phyloP scores from a whole-genome alignment of 1,140 invertebrate species.

The Caenorhabditis tropicalis region DNA sequence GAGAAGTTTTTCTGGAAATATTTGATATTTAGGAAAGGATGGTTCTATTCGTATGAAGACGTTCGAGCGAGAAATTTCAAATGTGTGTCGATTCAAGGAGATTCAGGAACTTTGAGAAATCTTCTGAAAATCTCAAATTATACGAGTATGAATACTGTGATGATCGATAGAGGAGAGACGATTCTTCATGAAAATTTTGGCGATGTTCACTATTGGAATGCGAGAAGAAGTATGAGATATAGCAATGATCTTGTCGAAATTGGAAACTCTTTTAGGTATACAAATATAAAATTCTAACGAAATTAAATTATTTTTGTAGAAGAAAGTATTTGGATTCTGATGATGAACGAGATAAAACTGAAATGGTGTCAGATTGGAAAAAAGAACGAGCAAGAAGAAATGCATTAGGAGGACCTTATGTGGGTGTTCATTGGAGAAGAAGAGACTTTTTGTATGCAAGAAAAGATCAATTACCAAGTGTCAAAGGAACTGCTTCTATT shows the following conservation, averaged over 20 bases:
- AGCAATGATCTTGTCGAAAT: slow-evolving; percentile 78
- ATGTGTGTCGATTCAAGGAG: slow-evolving; percentile 86
- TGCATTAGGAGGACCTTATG: slow-evolving; percentile 80
- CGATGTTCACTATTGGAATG: slow-evolving; percentile 82
- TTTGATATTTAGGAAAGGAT: slow-evolving; percentile 72
- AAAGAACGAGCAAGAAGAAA: slow-evolving; percentile 74
- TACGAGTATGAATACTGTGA: slow-evolving; percentile 76
- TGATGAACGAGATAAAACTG: slow-evolving; percentile 77
- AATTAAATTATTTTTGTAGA: background rate
- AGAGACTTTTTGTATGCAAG: slow-evolving; percentile 82
- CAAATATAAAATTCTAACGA: background rate
- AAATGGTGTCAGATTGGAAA: slow-evolving; percentile 76
- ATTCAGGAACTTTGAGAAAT: slow-evolving; percentile 77
- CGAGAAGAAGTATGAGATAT: slow-evolving; percentile 87
- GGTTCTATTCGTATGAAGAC: slow-evolving; percentile 78
- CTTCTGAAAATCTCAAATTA: slow-evolving; percentile 53
- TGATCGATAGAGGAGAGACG: slow-evolving; percentile 87
- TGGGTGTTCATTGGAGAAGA: slow-evolving; percentile 83
- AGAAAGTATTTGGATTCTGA: slow-evolving; percentile 78
- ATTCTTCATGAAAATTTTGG: slow-evolving; percentile 87
- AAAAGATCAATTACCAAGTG: slow-evolving; percentile 78
- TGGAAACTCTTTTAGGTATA: slow-evolving; percentile 79
- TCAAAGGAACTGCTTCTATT: slow-evolving; percentile 80
- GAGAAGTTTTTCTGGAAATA: background rate
- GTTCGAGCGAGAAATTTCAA: slow-evolving; percentile 78